Conservation (phyloP, 1,140 invertebrate species). For the Lasioglossum albipes region DNA sequence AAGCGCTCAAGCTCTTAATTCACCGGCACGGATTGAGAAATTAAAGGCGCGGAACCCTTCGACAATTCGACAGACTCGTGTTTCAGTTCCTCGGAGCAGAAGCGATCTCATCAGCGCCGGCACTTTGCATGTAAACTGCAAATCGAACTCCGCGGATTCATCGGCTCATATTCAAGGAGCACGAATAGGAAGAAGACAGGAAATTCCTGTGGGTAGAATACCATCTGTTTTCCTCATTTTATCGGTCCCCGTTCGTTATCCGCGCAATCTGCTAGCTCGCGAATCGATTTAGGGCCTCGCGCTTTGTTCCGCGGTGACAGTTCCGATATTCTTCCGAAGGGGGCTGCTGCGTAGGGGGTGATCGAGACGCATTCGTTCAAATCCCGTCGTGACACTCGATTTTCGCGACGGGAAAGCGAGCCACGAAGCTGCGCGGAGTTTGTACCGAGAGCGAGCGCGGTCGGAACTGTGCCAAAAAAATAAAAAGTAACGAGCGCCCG, state of each 20-base stretch:
- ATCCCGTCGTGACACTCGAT: slow-evolving; percentile 69
- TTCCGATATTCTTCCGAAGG: background rate
- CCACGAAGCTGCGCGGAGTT: too few relatives aligned
- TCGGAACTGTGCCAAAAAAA: slow-evolving; percentile 39
- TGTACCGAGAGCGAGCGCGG: slow-evolving; percentile 14
- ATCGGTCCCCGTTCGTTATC: slow-evolving; percentile 3
- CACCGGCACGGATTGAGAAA: too few relatives aligned
- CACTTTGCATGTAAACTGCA: background rate
- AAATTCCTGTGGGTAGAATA: background rate
- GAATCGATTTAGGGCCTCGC: slow-evolving; percentile 22
- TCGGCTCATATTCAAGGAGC: background rate
- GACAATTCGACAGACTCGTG: background rate
- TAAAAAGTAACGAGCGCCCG: slow-evolving; percentile 59
- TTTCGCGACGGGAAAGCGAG: slow-evolving; percentile 23
- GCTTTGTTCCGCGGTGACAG: slow-evolving; percentile 4
- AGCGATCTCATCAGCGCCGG: too few relatives aligned
- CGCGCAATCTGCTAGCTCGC: background rate
- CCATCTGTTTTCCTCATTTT: background rate
- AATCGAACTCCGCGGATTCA: background rate
- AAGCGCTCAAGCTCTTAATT: too few relatives aligned
- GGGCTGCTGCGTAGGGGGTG: background rate
- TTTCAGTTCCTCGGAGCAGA: too few relatives aligned
- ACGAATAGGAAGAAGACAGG: background rate
- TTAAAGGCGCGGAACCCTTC: background rate
- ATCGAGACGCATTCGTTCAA: slow-evolving; percentile 56